Evolutionary conservation across 2,113 vertebrate genomes (phyloP), one percentile per base, ranked within the genome.

Genomic region (Percopsis transmontana): DNA sequence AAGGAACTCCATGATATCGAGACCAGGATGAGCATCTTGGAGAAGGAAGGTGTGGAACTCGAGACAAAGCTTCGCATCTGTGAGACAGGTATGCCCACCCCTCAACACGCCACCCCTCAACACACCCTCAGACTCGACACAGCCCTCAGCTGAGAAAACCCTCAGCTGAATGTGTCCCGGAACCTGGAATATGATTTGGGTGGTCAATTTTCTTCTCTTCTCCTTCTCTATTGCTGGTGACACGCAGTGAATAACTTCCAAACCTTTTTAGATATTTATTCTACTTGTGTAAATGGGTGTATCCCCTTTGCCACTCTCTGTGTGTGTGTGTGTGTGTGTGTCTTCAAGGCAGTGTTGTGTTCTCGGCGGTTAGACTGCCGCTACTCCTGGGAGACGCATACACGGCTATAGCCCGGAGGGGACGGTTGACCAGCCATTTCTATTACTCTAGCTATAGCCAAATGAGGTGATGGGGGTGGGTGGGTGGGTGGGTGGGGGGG

Each of bases 31-130:
- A 93, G 93, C 0, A 71, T 77, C 15, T 74, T 99, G 91, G 97
- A 99, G 65, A 84, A 87, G 74, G 88, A 88, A 63, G 97, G 97
- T 0, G 92, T 99, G 53, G 92, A 93, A 52, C 84, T 99, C 91
- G 97, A 99, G 81, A 93, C 91, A 83, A 91, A 84, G 23, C 93
- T 99, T 15, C 92, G 97, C 21, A 81, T 77, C 19, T 95, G 91
- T 0, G 96, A 98, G 62, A 94, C 94, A 91, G 96, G 97, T 99
- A 78, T n/a, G 18, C 15, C 15, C 12, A 0, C 21, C 61, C 16
- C 15, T 44, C 51, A 13, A 39, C 11, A n/a, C 27, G 27, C 5
- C 27, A 33, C 27, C 27, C 27, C 27, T 66, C 18, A 58, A 58
- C 55, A 65, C 15, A 21, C 57, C 27, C 47, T 18, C 23, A 19